phyloP scores from a whole-genome alignment of 2,888 invertebrate genomes.

The Macropis europaea region DNA sequence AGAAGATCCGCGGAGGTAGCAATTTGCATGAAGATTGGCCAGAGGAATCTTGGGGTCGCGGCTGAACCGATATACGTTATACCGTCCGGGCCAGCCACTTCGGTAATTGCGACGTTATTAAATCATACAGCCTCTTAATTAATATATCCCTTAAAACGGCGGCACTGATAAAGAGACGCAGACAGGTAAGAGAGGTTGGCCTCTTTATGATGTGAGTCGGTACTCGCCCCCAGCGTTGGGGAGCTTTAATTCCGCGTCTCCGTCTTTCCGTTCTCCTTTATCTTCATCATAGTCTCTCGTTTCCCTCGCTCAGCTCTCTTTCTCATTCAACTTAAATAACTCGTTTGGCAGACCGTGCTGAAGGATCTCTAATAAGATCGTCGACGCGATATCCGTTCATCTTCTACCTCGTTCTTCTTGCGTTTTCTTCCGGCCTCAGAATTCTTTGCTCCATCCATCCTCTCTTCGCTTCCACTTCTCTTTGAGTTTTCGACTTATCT shows the following conservation, averaged over 20 bases:
- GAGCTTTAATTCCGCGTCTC: conserved; percentile 55
- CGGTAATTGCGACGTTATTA: conserved; percentile 61
- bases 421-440: conserved; percentile 29
- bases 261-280: conserved; percentile 12
- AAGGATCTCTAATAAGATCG: conserved; percentile 73
- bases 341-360: conserved; percentile 64
- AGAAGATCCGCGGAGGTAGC: conserved; percentile 26
- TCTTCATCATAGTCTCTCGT: conserved; percentile 37
- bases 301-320: conserved; percentile 32
- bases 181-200: conserved; percentile 23
- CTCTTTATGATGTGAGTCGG: conserved; percentile 21
- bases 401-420: conserved; percentile 30
- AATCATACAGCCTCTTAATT: conserved; percentile 64
- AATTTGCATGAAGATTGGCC: conserved; percentile 54
- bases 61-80: conserved; percentile 18
- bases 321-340: conserved; percentile 69
- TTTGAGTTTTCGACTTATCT: conserved; percentile 64
- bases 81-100: conserved; percentile 31
- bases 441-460: conserved; percentile 2
- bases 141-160: conserved; percentile 55
- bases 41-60: conserved; percentile 23
- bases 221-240: conserved; percentile 13
- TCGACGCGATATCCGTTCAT: conserved; percentile 64
- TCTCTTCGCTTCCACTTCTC: conserved; percentile 1
- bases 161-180: conserved; percentile 35